Evolutionary conservation across 2,797 vertebrate genomes (phyloP).

Genomic region (Adelosebastes latens): DNA sequence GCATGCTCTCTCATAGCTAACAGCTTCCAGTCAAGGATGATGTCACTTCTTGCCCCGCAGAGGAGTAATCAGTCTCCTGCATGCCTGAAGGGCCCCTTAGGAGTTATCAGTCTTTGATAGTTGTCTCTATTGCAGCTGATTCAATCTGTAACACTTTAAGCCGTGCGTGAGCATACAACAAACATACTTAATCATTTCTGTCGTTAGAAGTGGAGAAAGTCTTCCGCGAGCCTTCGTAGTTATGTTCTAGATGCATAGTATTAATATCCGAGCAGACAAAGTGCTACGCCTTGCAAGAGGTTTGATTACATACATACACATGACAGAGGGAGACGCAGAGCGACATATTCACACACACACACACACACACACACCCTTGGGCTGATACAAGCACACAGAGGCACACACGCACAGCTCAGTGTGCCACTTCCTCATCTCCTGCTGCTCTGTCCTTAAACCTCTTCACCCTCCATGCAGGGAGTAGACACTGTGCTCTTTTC

Average conservation of each 20-base stretch:
- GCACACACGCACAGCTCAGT: slow-evolving; percentile 67
- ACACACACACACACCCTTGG: slow-evolving; percentile 52
- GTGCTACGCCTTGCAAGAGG: slow-evolving; percentile 58
- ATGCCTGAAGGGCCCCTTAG: slow-evolving; percentile 77
- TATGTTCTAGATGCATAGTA: slow-evolving; percentile 60
- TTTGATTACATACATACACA: slow-evolving; percentile 57
- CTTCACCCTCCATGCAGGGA: slow-evolving; percentile 79
- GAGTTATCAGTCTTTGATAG: slow-evolving; percentile 80
- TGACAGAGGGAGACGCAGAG: slow-evolving; percentile 35
- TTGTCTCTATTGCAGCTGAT: slow-evolving; percentile 72
- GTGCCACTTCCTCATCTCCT: slow-evolving; percentile 83
- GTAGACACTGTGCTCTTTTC: slow-evolving; percentile 78
- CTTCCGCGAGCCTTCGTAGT: slow-evolving; percentile 45
- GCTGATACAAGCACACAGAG: slow-evolving; percentile 47
- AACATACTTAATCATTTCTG: slow-evolving; percentile 73
- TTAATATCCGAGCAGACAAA: slow-evolving; percentile 72
- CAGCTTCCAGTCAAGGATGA: slow-evolving; percentile 78
- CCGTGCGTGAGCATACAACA: slow-evolving; percentile 57
- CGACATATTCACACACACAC: slow-evolving; percentile 39
- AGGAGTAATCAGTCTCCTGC: slow-evolving; percentile 77
- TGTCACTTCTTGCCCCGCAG: slow-evolving; percentile 80
- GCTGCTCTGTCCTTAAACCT: slow-evolving; percentile 83
- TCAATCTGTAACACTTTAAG: slow-evolving; percentile 74
- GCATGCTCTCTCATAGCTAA: slow-evolving; percentile 59
- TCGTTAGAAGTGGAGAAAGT: slow-evolving; percentile 60